Evolutionary conservation across 2,113 vertebrate genomes (phyloP).

Genomic region (Psephotus haematonotus): DNA sequence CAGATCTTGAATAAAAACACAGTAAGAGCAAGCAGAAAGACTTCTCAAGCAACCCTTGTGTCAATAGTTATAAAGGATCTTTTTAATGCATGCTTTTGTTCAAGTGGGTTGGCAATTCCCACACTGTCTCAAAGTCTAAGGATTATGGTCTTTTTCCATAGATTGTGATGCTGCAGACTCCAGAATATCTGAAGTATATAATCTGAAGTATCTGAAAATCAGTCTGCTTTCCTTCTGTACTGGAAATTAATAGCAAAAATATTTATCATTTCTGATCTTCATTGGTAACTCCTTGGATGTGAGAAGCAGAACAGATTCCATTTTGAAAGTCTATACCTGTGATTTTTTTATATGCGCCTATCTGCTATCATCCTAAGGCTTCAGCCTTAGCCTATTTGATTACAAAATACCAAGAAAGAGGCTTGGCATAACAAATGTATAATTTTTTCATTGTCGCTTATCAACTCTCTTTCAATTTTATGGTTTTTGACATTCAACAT

Average conservation of each 20-base stretch:
- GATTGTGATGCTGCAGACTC: neutral
- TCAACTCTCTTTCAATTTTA: neutral
- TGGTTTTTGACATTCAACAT: neutral
- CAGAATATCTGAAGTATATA: neutral
- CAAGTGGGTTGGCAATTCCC: neutral
- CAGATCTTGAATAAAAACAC: neutral
- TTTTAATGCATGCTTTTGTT: neutral
- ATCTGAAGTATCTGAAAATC: neutral
- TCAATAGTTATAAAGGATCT: neutral
- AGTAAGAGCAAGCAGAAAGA: neutral
- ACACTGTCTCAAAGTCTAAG: neutral
- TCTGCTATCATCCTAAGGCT: neutral
- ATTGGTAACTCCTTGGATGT: neutral
- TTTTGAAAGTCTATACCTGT: neutral
- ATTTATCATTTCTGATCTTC: rapidly evolving
- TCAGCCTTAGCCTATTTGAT: neutral
- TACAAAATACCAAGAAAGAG: neutral
- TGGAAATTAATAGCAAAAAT: neutral
- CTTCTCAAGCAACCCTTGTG: neutral
- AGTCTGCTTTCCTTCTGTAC: neutral
- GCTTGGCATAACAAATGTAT: neutral
- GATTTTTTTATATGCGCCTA: neutral
- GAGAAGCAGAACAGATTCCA: neutral
- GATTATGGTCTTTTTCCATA: neutral
- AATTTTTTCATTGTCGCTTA: neutral